Evolutionary conservation across 2,113 vertebrate genomes (phyloP).

Genomic region (Noturus placidus): DNA sequence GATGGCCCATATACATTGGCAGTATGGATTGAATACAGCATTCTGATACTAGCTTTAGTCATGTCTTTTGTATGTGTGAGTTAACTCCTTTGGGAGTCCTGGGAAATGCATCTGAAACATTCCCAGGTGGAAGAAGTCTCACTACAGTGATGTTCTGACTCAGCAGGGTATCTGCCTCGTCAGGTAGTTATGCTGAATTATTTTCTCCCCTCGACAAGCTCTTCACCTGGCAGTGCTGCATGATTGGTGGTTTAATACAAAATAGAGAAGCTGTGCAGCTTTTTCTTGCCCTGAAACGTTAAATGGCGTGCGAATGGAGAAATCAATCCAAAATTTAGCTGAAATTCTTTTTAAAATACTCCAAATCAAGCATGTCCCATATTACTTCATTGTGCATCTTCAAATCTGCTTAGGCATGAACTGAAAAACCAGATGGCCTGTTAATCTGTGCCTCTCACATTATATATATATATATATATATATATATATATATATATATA

Average conservation of each 20-base stretch:
- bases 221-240: background rate
- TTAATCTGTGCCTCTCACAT: background rate
- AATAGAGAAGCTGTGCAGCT: background rate
- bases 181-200: constrained; percentile 2
- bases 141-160: constrained; percentile 10
- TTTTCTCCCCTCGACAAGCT: background rate
- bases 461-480: no score
- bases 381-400: background rate
- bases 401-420: constrained; percentile 25
- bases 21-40: background rate
- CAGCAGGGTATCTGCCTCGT: constrained; percentile 4
- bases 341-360: background rate
- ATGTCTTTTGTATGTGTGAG: constrained; percentile 20
- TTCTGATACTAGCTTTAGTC: background rate
- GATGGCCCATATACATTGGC: background rate
- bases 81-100: background rate
- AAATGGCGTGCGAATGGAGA: background rate
- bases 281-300: background rate
- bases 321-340: background rate
- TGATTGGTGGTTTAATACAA: background rate
- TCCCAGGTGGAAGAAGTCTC: constrained; percentile 3
- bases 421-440: constrained; percentile 51
- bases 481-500: no score
- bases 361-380: background rate
- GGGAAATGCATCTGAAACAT: background rate